Evolutionary conservation across 2,888 invertebrate genomes (phyloP).

Genomic region (Phasia obesa): DNA sequence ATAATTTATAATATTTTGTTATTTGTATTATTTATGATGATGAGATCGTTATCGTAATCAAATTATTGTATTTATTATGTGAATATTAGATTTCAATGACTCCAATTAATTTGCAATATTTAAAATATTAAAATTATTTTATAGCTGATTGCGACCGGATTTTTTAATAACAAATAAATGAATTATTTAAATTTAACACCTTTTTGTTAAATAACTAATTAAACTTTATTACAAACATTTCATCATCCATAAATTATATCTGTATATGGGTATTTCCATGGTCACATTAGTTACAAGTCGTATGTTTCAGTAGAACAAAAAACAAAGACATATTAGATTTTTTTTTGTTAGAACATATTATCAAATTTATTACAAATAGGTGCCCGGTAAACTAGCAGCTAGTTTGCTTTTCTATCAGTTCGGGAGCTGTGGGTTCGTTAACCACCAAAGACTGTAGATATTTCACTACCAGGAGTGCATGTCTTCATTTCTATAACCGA

Average conservation of each 20-base stretch:
- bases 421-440: too few species aligned
- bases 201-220: conserved; percentile 7
- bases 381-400: too few species aligned
- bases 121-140: conserved; percentile 36
- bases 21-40: not conserved
- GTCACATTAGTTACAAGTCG: too few species aligned
- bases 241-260: not conserved
- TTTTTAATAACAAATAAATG: conserved; percentile 28
- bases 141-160: conserved; percentile 37
- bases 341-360: too few species aligned
- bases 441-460: too few species aligned
- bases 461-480: too few species aligned
- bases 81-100: not conserved
- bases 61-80: not conserved
- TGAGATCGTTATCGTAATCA: not conserved
- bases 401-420: too few species aligned
- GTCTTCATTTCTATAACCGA: too few species aligned
- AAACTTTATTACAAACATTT: not conserved
- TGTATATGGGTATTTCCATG: too few species aligned
- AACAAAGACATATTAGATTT: too few species aligned
- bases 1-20: not conserved
- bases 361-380: too few species aligned
- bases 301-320: too few species aligned
- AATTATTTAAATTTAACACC: conserved; percentile 29
- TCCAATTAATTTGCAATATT: not conserved